These are phyloP conservation scores for Heliconius hermathena DNA, from an alignment of 1,140 invertebrate species.

Conservation along the genomic window DNA sequence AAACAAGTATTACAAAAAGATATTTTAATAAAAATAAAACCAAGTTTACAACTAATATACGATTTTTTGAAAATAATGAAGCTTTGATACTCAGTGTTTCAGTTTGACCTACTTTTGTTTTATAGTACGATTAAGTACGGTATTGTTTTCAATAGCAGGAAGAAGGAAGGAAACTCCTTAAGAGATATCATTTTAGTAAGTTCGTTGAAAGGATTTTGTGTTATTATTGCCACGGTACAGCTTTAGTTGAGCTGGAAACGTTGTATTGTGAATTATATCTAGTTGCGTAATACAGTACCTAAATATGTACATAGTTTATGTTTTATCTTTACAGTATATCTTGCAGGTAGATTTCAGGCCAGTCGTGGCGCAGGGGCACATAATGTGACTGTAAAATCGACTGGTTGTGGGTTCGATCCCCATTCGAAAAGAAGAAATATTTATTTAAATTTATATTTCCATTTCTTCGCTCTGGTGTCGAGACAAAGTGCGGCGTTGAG, in stretches of 20 bases:
- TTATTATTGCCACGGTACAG: neutral
- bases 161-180: slow-evolving; percentile 14
- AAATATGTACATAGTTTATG: neutral
- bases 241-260: neutral
- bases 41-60: neutral
- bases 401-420: too few relatives aligned
- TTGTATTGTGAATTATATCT: neutral
- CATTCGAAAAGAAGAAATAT: too few relatives aligned
- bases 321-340: too few relatives aligned
- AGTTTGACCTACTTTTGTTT: slow-evolving; percentile 5
- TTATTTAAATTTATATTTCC: too few relatives aligned
- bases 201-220: neutral
- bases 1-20: neutral
- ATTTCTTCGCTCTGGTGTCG: too few relatives aligned
- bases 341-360: too few relatives aligned
- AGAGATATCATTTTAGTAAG: slow-evolving; percentile 9
- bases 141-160: slow-evolving; percentile 9
- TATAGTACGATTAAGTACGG: neutral
- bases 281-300: neutral
- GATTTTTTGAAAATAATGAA: neutral
- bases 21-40: neutral
- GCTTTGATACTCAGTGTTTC: neutral
- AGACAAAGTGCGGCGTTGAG: too few relatives aligned
- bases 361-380: too few relatives aligned
- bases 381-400: too few relatives aligned